Conservation (phyloP, 2,888 invertebrate genomes). For the Cerceris ruficornis region DNA sequence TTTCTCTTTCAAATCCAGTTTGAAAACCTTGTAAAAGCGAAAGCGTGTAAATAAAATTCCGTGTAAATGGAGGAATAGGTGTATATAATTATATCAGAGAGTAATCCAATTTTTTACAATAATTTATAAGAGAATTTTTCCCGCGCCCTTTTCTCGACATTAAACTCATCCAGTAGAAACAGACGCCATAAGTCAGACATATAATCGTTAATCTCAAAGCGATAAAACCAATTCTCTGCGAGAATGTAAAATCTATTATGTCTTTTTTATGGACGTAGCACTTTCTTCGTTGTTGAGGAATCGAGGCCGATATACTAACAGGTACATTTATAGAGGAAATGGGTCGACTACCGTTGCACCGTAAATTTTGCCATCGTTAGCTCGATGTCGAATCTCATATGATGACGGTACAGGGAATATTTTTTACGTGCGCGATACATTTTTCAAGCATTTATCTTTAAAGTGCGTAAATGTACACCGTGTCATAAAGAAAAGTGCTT, state of each 20-base stretch:
- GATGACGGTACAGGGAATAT: not conserved
- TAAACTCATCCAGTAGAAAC: slow-evolving; percentile 23
- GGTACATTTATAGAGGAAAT: slow-evolving; percentile 14
- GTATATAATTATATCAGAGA: too few species aligned
- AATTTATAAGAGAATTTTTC: not conserved
- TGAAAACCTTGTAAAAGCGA: too few species aligned
- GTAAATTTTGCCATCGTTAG: slow-evolving; percentile 8
- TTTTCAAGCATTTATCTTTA: not conserved
- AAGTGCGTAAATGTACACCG: not conserved
- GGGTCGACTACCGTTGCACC: slow-evolving; percentile 21
- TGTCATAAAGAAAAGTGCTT: too few species aligned
- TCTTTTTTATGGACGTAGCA: slow-evolving; percentile 20
- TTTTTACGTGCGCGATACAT: not conserved
- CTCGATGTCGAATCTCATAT: slow-evolving; percentile 1
- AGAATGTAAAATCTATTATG: slow-evolving; percentile 21
- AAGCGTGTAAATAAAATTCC: too few species aligned
- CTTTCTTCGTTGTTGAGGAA: slow-evolving; percentile 6
- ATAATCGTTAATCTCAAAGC: not conserved
- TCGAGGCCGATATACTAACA: not conserved
- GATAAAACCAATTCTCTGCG: slow-evolving; percentile 3
- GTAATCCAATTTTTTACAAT: not conserved
- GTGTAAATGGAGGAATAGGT: too few species aligned
- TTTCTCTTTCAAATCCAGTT: too few species aligned
- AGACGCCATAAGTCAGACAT: slow-evolving; percentile 15
- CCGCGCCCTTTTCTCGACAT: not conserved